Conservation (phyloP, 2,888 invertebrate species). For the Ceraclea dissimilis region DNA sequence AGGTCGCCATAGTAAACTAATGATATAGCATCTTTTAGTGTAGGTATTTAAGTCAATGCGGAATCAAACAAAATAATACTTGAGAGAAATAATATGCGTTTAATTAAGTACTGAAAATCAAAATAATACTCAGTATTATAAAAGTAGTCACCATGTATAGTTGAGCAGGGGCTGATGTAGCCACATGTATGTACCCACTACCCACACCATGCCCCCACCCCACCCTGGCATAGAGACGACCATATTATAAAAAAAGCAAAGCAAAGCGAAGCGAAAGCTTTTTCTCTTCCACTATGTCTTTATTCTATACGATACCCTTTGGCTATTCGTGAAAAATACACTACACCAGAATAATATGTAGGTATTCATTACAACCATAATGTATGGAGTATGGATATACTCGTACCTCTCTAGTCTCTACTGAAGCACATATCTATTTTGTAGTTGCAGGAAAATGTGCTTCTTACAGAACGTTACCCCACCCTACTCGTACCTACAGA, state of each 20-base stretch:
- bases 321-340: constrained; percentile 3
- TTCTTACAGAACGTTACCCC: too few species aligned
- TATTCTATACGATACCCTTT: constrained; percentile 25
- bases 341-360: background rate
- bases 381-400: background rate
- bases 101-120: too few species aligned
- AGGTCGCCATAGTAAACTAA: too few species aligned
- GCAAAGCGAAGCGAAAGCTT: constrained; percentile 17
- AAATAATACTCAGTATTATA: too few species aligned
- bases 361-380: background rate
- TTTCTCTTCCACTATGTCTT: constrained; percentile 20
- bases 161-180: background rate
- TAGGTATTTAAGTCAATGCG: too few species aligned
- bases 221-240: constrained; percentile 39
- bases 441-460: too few species aligned
- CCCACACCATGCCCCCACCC: background rate
- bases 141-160: background rate
- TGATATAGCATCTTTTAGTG: too few species aligned
- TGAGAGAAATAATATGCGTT: too few species aligned
- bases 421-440: too few species aligned
- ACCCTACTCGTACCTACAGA: too few species aligned
- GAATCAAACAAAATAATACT: too few species aligned
- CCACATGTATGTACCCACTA: background rate
- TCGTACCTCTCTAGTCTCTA: background rate
- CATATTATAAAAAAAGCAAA: constrained; percentile 28